phyloP scores from a whole-genome alignment of 2,797 vertebrate genomes.

The Stomatorhinus walkeri region DNA sequence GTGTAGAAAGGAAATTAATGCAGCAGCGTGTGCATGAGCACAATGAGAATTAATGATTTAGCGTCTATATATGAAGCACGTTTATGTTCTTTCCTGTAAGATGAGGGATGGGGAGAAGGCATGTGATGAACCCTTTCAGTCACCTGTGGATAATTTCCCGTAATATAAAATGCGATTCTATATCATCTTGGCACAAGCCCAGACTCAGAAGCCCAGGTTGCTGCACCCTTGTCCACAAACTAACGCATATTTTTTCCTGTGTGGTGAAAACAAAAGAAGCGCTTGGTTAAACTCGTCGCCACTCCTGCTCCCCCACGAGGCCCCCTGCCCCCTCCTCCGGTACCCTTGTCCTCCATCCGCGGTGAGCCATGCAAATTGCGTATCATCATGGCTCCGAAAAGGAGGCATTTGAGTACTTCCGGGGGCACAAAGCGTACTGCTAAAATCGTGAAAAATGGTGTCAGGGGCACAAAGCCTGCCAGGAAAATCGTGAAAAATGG shows the following conservation, averaged over 20 bases:
- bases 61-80: background rate
- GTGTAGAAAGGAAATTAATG: slow-evolving; percentile 6
- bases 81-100: background rate
- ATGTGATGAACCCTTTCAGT: background rate
- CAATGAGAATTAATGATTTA: background rate
- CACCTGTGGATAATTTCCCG: background rate
- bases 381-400: background rate
- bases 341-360: background rate
- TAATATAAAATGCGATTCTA: slow-evolving; percentile 3
- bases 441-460: background rate
- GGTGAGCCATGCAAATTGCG: background rate
- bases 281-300: background rate
- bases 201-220: background rate
- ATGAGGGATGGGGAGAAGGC: background rate
- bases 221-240: background rate
- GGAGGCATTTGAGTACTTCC: background rate
- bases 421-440: background rate
- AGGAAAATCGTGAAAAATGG: background rate
- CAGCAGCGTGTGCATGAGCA: background rate
- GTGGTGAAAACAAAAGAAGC: background rate
- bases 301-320: background rate
- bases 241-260: background rate
- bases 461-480: background rate
- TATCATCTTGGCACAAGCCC: background rate
- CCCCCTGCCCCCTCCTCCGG: background rate